Base-by-base conservation (phyloP, 2,113 vertebrate genomes). In the Oncorhynchus kisutch region DNA sequence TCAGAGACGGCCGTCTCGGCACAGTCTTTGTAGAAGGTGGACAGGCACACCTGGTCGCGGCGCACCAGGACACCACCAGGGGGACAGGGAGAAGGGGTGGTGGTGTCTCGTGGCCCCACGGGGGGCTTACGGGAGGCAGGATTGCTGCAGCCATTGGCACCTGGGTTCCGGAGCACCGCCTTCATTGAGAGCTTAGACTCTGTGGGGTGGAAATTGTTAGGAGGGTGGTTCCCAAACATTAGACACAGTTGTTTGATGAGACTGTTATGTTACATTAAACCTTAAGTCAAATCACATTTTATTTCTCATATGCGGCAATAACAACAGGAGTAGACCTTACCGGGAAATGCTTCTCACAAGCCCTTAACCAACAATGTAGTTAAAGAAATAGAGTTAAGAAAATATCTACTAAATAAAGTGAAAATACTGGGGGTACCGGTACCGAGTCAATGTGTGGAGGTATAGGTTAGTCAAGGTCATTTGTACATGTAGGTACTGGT, bases 21-120 rank as follows among this genome's bases (percentile, higher is more conserved):
- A 2, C 83, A 92, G 11, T 94, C 94, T 6, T 74, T 88, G 88
- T 92, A 91, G 84, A 94, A 93, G 81, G 78, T 91, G 79, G 93
- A 94, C 48, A 93, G 89, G 78, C 94, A 94, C 59, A 94, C 78
- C 34, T 94, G 82, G 25, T 91, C 93, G 4, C 93, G 89, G 1
- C 54, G 90, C 5, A 93, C 90, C 71, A 88, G 60, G 0, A 74
- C 62, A 0, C 78, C 89, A 9, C 65, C n/a, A 2, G 83, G 70
- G 25, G 86, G 85, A 67, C 24, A 78, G 0, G 82, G 57, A 14
- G 91, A 78, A 0, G 77, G 78, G 0, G 81, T 81, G 27, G 80
- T 71, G 0, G 72, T 0, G n/a, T 90, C 85, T 1, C 82, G 84
- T 1, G 73, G 84, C 0, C 88, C 87, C 70, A 86, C 75, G 0